Conservation (phyloP, 2,888 invertebrate genomes). For the Pristionchus entomophagus region DNA sequence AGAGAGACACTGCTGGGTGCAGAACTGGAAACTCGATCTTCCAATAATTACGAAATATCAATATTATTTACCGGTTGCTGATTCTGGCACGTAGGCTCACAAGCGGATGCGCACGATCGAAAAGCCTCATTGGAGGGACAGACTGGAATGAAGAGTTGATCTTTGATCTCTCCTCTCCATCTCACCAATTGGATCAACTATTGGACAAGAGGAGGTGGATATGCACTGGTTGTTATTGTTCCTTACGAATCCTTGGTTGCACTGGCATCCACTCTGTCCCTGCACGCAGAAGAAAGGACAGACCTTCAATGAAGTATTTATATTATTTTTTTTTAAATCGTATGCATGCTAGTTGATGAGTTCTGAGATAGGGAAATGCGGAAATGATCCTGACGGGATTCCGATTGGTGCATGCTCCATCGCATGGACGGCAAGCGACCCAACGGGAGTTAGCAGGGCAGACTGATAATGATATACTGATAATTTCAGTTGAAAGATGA, state of each 20-base stretch:
- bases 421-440: background rate
- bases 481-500: background rate
- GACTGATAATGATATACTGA: no score
- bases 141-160: background rate
- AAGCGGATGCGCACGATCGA: background rate
- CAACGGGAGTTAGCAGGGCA: background rate
- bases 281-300: no score
- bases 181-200: no score
- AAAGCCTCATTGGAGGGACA: background rate
- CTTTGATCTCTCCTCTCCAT: no score
- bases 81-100: background rate
- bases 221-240: background rate
- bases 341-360: no score
- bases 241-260: background rate
- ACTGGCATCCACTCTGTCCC: background rate
- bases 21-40: no score
- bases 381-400: background rate
- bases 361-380: no score
- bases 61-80: background rate
- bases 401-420: slow-evolving; percentile 9
- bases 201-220: no score
- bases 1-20: background rate
- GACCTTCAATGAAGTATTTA: no score
- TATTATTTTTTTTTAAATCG: no score
- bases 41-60: no score